Conservation (phyloP, 2,888 invertebrate genomes). For the Diadromus collaris region DNA sequence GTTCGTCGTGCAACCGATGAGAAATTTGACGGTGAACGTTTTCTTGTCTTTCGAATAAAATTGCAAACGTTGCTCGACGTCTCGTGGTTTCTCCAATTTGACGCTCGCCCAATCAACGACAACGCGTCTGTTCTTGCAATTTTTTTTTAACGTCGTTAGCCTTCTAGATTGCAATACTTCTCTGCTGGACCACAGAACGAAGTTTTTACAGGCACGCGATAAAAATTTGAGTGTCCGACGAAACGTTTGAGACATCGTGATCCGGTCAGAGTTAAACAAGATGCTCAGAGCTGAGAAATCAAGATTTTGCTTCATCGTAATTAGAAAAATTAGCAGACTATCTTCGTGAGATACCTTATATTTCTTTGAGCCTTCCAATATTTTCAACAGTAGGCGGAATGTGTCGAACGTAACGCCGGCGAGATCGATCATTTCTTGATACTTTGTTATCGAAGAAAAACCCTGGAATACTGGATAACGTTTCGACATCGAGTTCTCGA, state of each 20-base stretch:
- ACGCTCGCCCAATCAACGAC: constrained; percentile 60
- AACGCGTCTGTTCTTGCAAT: constrained; percentile 47
- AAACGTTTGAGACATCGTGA: constrained; percentile 62
- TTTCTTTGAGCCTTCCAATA: neutral
- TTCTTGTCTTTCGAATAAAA: constrained; percentile 59
- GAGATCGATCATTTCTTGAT: constrained; percentile 41
- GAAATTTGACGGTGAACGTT: constrained; percentile 52
- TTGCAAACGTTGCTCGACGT: constrained; percentile 42
- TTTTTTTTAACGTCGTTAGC: constrained; percentile 45
- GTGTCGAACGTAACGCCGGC: constrained; percentile 33
- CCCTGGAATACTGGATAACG: constrained; percentile 22
- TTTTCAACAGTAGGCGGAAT: constrained; percentile 32
- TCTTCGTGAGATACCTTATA: constrained; percentile 18
- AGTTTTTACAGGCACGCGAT: constrained; percentile 45
- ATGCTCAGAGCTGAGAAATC: constrained; percentile 53
- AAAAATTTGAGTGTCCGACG: constrained; percentile 45
- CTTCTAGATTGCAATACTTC: constrained; percentile 46
- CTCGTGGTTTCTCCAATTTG: constrained; percentile 49
- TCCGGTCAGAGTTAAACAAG: constrained; percentile 57
- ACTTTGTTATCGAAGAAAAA: constrained; percentile 30
- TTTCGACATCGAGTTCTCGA: constrained; percentile 11
- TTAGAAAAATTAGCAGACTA: constrained; percentile 36
- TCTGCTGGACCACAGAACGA: constrained; percentile 51
- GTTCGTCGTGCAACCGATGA: constrained; percentile 51
- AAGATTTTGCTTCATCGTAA: constrained; percentile 59